Conservation (phyloP, 2,797 vertebrate genomes). For the Cirrhinus mrigala region DNA sequence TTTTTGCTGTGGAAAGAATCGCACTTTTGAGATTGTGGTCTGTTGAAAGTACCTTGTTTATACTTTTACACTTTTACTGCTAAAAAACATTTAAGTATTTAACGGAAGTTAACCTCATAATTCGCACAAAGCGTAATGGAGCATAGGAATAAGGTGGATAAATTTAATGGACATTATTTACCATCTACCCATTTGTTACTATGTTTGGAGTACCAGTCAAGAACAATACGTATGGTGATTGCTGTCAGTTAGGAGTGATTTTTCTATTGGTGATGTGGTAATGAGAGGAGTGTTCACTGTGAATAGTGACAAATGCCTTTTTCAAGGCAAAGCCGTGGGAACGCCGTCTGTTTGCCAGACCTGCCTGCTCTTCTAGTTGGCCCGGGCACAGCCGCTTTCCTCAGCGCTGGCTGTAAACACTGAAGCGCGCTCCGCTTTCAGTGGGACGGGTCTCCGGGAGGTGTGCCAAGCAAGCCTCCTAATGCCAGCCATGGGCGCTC, state of each 20-base stretch:
- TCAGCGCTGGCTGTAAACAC: conserved; percentile 50
- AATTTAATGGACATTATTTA: background rate
- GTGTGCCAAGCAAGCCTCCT: conserved; percentile 58
- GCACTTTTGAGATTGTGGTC: too few relatives aligned
- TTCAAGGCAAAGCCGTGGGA: conserved; percentile 57
- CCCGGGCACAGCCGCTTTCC: conserved; percentile 35
- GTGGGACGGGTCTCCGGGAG: conserved; percentile 56
- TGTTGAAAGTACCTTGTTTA: too few relatives aligned
- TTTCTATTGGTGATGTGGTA: conserved; percentile 26
- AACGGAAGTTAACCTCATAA: too few relatives aligned
- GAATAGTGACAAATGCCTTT: conserved; percentile 46
- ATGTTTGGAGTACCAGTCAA: background rate
- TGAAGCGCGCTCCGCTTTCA: conserved; percentile 52
- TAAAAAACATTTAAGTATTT: too few relatives aligned
- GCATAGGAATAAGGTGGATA: too few relatives aligned
- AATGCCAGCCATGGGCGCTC: conserved; percentile 75
- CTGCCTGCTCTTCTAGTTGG: conserved; percentile 50
- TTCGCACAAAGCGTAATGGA: too few relatives aligned
- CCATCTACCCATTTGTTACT: background rate
- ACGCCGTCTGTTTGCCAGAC: conserved; percentile 52
- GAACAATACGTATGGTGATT: background rate
- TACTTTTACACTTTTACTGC: too few relatives aligned
- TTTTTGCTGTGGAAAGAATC: too few relatives aligned
- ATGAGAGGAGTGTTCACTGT: conserved; percentile 36
- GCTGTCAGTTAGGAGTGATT: background rate